phyloP scores from a whole-genome alignment of 2,797 vertebrate species.

The Micromesistius poutassou region DNA sequence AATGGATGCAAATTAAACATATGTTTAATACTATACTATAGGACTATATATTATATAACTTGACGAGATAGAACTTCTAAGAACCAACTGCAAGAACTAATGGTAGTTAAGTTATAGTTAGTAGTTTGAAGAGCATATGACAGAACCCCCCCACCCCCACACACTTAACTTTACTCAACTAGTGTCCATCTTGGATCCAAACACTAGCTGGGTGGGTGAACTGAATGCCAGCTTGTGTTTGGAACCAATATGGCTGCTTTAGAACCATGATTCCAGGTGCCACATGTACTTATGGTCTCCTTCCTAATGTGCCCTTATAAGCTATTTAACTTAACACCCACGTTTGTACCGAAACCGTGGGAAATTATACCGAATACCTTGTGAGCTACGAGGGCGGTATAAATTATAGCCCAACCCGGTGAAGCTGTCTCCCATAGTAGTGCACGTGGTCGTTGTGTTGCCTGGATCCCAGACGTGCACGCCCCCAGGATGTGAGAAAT shows the following conservation, averaged over 20 bases:
- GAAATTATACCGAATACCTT: constrained; percentile 50
- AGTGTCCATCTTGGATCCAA: too few relatives aligned
- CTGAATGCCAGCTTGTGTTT: too few relatives aligned
- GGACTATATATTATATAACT: neutral
- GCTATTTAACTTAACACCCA: constrained; percentile 9
- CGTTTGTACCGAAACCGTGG: constrained; percentile 20
- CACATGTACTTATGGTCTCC: constrained; percentile 32
- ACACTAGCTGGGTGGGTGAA: too few relatives aligned
- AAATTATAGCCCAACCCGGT: neutral
- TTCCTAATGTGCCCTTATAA: constrained; percentile 42
- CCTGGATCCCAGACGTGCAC: too few relatives aligned
- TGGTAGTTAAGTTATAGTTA: neutral
- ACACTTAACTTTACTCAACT: too few relatives aligned
- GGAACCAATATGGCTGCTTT: too few relatives aligned
- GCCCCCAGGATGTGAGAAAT: neutral
- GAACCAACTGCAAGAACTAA: neutral
- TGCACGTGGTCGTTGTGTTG: neutral
- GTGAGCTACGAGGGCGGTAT: constrained; percentile 31
- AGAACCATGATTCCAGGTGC: constrained; percentile 33
- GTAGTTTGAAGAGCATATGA: neutral
- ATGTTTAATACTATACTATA: neutral
- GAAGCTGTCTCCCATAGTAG: neutral
- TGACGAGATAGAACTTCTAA: neutral
- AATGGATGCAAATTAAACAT: neutral
- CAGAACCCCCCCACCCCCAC: neutral